These are phyloP conservation scores for Melopsittacus undulatus DNA, from an alignment of 2,797 vertebrate genomes.

Conservation along the genomic window DNA sequence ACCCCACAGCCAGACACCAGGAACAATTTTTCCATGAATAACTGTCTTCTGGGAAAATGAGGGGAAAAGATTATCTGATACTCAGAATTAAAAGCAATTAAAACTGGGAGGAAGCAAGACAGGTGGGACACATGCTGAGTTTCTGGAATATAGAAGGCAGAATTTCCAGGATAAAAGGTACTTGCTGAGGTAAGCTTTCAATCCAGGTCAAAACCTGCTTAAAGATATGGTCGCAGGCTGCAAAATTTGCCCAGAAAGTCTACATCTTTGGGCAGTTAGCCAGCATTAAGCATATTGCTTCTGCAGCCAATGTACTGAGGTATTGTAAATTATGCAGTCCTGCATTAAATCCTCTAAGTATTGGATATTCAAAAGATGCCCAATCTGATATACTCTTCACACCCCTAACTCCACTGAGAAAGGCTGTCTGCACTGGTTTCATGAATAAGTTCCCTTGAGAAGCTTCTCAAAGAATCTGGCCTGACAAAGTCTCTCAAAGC, in stretches of 20 bases:
- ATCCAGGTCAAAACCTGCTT: not conserved
- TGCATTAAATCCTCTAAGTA: not conserved
- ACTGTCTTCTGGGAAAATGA: constrained; percentile 34
- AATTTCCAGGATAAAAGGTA: not conserved
- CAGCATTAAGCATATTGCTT: not conserved
- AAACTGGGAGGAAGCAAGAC: not conserved
- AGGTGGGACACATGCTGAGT: not conserved
- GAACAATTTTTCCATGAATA: constrained; percentile 34
- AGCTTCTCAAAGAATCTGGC: not conserved
- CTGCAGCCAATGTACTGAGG: not conserved
- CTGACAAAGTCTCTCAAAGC: not conserved
- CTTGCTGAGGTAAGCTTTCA: not conserved
- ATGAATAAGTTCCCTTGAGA: not conserved
- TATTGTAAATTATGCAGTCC: not conserved
- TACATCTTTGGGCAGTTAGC: not conserved
- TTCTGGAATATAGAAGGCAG: not conserved
- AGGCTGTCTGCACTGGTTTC: not conserved
- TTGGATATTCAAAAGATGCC: not conserved
- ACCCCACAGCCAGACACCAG: constrained; percentile 17
- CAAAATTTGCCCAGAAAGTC: not conserved
- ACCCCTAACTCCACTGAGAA: not conserved
- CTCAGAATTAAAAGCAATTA: constrained; percentile 24
- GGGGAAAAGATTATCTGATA: constrained; percentile 26
- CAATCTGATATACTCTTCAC: not conserved
- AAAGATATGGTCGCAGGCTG: not conserved